These are phyloP conservation scores for Crambe crambe DNA, from an alignment of 37 sponge, comb jelly and placozoan species.

Conservation along the genomic window DNA sequence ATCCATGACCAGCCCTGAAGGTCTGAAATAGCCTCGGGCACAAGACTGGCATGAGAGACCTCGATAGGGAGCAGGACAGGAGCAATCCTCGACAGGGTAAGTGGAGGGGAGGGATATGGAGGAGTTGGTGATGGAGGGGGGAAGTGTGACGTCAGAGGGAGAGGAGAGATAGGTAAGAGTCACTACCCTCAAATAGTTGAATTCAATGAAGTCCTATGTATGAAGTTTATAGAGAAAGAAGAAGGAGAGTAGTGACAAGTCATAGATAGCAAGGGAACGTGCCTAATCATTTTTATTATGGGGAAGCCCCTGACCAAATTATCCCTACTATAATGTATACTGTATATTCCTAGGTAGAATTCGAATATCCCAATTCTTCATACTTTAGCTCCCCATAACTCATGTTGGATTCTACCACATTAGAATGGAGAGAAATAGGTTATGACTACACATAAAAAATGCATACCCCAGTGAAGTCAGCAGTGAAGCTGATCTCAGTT, in stretches of 20 bases:
- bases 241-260: too few species aligned
- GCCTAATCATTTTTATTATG: too few species aligned
- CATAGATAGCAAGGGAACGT: too few species aligned
- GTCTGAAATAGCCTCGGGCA: constrained; percentile 67
- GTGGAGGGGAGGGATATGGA: neutral
- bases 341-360: too few species aligned
- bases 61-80: constrained; percentile 37
- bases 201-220: constrained; percentile 28
- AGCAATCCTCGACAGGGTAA: constrained; percentile 42
- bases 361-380: too few species aligned
- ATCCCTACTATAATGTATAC: too few species aligned
- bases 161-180: neutral
- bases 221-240: too few species aligned
- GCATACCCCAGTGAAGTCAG: constrained; percentile 30
- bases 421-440: too few species aligned
- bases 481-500: constrained; percentile 52
- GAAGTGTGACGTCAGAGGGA: neutral
- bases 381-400: too few species aligned
- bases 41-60: constrained; percentile 80
- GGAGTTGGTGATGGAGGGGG: neutral
- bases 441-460: too few species aligned
- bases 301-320: too few species aligned
- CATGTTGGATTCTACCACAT: too few species aligned
- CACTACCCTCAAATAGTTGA: constrained; percentile 3
- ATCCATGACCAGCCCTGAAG: constrained; percentile 23